These are phyloP conservation scores for Rhea americana DNA, from an alignment of 2,113 vertebrate genomes.

Conservation along the genomic window DNA sequence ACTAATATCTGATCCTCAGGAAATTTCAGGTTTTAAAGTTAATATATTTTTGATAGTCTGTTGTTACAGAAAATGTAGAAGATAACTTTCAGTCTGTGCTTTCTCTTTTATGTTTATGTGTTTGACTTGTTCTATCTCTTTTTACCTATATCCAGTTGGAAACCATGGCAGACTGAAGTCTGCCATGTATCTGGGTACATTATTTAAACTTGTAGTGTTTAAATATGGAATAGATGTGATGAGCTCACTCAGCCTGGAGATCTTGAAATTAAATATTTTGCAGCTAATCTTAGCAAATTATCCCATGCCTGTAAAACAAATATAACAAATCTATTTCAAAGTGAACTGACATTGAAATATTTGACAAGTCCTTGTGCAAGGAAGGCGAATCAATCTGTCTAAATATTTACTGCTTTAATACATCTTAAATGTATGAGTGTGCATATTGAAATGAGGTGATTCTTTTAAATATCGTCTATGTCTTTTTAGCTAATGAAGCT, in stretches of 20 bases:
- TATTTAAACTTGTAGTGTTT: background rate
- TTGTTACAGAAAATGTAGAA: background rate
- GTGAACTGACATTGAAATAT: background rate
- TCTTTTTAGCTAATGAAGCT: conserved; percentile 1
- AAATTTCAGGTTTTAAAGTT: background rate
- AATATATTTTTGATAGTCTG: background rate
- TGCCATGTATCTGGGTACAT: background rate
- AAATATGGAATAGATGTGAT: background rate
- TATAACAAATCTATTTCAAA: background rate
- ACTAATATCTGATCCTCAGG: background rate
- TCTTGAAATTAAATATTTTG: background rate
- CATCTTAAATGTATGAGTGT: conserved; percentile 29
- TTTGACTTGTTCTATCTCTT: background rate
- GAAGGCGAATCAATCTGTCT: background rate
- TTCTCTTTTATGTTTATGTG: background rate
- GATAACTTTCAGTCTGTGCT: background rate
- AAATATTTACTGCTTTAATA: conserved; percentile 42
- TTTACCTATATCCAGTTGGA: background rate
- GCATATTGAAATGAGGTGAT: conserved; percentile 33
- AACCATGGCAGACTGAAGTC: background rate
- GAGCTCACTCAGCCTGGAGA: background rate
- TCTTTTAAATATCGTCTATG: conserved; percentile 44
- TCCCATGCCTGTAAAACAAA: background rate
- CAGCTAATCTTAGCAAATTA: background rate
- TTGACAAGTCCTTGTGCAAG: background rate